Conservation (phyloP, 2,113 vertebrate genomes). For the Engystomops pustulosus region DNA sequence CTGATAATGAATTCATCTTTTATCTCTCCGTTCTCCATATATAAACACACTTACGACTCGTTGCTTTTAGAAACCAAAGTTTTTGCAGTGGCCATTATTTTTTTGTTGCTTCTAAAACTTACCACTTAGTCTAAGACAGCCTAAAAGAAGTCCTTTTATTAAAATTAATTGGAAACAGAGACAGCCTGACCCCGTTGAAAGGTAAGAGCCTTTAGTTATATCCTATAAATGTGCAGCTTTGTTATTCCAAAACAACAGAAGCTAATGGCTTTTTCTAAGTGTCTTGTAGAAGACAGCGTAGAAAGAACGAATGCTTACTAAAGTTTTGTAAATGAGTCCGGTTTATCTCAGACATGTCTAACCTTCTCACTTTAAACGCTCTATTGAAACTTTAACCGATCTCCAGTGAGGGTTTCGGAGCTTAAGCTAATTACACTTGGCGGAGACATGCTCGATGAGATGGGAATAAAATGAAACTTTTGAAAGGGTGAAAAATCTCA, state of each 20-base stretch:
- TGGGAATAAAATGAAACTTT: slow-evolving; percentile 79
- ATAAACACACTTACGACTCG: slow-evolving; percentile 44
- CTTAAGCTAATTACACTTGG: slow-evolving; percentile 82
- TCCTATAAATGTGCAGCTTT: slow-evolving; percentile 61
- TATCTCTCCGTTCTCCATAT: slow-evolving; percentile 67
- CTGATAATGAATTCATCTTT: slow-evolving; percentile 70
- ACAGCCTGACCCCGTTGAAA: slow-evolving; percentile 67
- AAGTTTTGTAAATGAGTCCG: slow-evolving; percentile 60
- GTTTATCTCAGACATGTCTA: slow-evolving; percentile 71
- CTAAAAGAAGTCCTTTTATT: slow-evolving; percentile 72
- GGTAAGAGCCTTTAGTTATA: slow-evolving; percentile 69
- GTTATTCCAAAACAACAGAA: slow-evolving; percentile 62
- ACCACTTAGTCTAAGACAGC: slow-evolving; percentile 69
- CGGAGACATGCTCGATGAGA: slow-evolving; percentile 81
- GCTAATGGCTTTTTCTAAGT: not conserved
- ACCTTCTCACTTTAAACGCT: slow-evolving; percentile 75
- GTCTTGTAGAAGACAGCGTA: slow-evolving; percentile 49
- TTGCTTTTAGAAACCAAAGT: slow-evolving; percentile 55
- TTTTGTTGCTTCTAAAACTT: slow-evolving; percentile 65
- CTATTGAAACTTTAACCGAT: slow-evolving; percentile 78
- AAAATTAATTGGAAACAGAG: slow-evolving; percentile 80
- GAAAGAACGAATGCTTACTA: slow-evolving; percentile 51
- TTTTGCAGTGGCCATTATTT: slow-evolving; percentile 68
- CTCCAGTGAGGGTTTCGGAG: slow-evolving; percentile 75
- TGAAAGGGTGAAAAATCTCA: slow-evolving; percentile 77